These are phyloP conservation scores for Ageneiosus marmoratus DNA, from an alignment of 2,113 vertebrate genomes.

Conservation along the genomic window DNA sequence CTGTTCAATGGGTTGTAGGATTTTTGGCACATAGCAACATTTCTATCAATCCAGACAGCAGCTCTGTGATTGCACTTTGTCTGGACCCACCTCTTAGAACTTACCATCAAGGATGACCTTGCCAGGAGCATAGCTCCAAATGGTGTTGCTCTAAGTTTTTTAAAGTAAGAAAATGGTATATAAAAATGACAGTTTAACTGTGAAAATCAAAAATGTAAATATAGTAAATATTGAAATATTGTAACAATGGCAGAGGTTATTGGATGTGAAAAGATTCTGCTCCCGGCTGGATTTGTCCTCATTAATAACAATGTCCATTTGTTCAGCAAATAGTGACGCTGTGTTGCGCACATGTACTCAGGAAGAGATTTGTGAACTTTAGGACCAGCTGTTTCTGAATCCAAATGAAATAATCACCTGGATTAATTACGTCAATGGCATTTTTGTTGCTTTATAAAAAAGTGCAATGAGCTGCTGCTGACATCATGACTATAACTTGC, in stretches of 20 bases:
- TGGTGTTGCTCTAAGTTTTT: too few relatives aligned
- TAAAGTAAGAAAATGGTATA: too few relatives aligned
- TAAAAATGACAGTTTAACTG: not conserved
- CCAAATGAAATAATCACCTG: not conserved
- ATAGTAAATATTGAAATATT: not conserved
- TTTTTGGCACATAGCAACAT: too few relatives aligned
- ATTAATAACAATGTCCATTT: not conserved
- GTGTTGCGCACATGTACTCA: too few relatives aligned
- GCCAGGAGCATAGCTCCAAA: too few relatives aligned
- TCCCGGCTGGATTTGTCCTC: not conserved
- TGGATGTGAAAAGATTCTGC: not conserved
- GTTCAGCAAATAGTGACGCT: not conserved
- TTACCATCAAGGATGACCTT: too few relatives aligned
- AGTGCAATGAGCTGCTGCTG: conserved; percentile 20
- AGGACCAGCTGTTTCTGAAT: not conserved
- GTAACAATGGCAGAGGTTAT: not conserved
- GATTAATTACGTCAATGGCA: conserved; percentile 30
- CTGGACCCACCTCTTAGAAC: too few relatives aligned
- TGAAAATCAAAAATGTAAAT: conserved; percentile 11
- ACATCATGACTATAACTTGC: conserved; percentile 28
- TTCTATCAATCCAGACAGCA: too few relatives aligned
- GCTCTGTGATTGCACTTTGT: too few relatives aligned
- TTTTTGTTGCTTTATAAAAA: conserved; percentile 17
- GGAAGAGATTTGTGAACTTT: not conserved
- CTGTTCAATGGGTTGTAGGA: too few relatives aligned